Evolutionary conservation across 2,888 invertebrate genomes (phyloP).

Genomic region (Eristalis arbustorum): DNA sequence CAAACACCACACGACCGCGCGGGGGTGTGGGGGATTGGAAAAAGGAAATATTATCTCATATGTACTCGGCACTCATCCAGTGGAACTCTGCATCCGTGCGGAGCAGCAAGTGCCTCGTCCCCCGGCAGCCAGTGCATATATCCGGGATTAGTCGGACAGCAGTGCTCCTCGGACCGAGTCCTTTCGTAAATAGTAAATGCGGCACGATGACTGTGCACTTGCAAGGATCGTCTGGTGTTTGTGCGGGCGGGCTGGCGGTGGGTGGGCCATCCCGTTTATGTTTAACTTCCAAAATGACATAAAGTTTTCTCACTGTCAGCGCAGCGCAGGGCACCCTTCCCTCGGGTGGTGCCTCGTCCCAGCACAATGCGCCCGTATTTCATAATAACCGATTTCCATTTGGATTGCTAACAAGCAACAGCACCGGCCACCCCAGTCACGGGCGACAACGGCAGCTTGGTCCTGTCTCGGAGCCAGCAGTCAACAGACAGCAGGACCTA

Average conservation of each 20-base stretch:
- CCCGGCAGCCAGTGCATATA: background rate
- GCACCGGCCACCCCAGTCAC: background rate
- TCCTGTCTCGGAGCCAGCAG: background rate
- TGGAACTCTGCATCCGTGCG: background rate
- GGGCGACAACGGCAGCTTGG: conserved; percentile 36
- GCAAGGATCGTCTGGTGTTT: conserved; percentile 30
- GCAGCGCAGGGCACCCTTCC: background rate
- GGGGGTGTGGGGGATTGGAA: conserved; percentile 4
- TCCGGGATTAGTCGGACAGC: conserved; percentile 12
- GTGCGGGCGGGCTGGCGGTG: background rate
- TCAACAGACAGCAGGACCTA: conserved; percentile 26
- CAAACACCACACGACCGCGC: conserved; percentile 22
- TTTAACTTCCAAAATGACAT: conserved; percentile 61
- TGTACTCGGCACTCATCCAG: conserved; percentile 30
- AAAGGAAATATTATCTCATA: conserved; percentile 42
- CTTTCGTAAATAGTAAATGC: conserved; percentile 42
- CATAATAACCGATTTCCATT: conserved; percentile 68
- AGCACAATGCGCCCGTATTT: conserved; percentile 49
- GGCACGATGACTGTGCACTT: conserved; percentile 16
- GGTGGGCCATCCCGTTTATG: conserved; percentile 33
- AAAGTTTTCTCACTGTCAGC: conserved; percentile 65
- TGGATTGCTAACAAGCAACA: conserved; percentile 58
- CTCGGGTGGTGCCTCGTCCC: background rate
- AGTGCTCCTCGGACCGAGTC: conserved; percentile 14
- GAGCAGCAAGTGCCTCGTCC: background rate